Base-by-base conservation (phyloP, 2,797 vertebrate genomes). In the Acropternis orthonyx region DNA sequence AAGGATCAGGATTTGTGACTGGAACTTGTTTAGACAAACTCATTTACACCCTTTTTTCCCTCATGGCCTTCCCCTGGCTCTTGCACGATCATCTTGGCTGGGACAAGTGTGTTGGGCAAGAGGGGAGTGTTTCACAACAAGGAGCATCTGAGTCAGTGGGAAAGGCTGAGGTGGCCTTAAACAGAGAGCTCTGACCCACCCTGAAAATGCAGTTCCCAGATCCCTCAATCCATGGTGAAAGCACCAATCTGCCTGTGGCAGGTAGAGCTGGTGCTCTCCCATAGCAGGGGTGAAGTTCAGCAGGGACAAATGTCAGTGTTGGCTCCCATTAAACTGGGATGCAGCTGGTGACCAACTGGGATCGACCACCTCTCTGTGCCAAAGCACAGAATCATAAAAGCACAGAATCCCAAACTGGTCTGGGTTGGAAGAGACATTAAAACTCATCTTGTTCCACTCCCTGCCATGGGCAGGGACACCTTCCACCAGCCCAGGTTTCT, bases 401-500 rank as follows among this genome's bases (percentile, higher is more conserved):
- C 36, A 27, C 14, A 41, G 41, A 43, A 30, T 49, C 11, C 16
- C 49, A 63, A 14, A 10, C 2, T 49, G 23, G 56, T 37, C 49
- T 26, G 43, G 12, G 14, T 15, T 30, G 54, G 54, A 67, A 63
- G 10, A 13, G 11, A 14, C 5, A 8, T 22, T 21, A 22, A 37
- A 24, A 28, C 2, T 7, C 1, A 56, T 56, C 56, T 6, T 9
- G 27, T 51, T 4, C 32, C 62, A 46, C 3, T 22, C 26, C 32
- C 34, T 24, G 23, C 28, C 52, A 34, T 4, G 18, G 14, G 39
- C 39, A 81, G 30, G 26, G 54, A 32, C 34, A 17, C 7, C 15
- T 62, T 0, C 32, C 43, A 37, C 36, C 7, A 0, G 5, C 49
- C 49, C 71, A 43, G 27, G 7, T 0, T 41, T 48, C 27, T 49